These are phyloP conservation scores for Eolophus roseicapilla DNA, from an alignment of 2,113 vertebrate species.

Conservation along the genomic window DNA sequence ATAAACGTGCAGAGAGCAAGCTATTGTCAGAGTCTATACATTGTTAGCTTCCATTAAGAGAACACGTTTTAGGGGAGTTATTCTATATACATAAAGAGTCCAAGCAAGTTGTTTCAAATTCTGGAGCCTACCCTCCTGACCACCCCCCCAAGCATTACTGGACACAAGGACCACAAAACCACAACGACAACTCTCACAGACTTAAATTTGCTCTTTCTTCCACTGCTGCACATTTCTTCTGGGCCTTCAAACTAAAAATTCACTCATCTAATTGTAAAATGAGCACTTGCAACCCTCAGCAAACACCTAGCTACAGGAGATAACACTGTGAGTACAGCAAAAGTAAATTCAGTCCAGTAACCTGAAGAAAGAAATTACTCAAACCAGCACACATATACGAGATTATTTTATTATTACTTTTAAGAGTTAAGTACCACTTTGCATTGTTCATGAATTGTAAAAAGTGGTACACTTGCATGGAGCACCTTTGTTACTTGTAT, in stretches of 20 bases:
- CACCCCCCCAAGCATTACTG: neutral
- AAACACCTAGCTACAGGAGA: neutral
- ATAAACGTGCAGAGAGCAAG: neutral
- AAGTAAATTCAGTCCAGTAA: neutral
- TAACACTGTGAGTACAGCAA: neutral
- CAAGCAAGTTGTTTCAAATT: neutral
- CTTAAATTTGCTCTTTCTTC: neutral
- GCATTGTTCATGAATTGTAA: neutral
- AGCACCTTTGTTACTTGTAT: neutral
- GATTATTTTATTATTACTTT: neutral
- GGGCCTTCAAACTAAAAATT: neutral
- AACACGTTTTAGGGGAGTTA: accelerated
- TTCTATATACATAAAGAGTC: neutral
- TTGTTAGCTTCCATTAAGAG: neutral
- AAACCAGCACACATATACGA: neutral
- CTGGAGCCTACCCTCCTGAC: neutral
- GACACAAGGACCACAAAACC: neutral
- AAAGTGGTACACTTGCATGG: neutral
- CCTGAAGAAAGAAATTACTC: neutral
- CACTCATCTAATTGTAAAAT: neutral
- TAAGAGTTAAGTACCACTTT: neutral
- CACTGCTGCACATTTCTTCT: neutral
- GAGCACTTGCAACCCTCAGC: neutral
- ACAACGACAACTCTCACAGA: neutral
- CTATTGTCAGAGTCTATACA: neutral